phyloP scores from a whole-genome alignment of 1,140 invertebrate genomes.

The Drosophila chauvacae region DNA sequence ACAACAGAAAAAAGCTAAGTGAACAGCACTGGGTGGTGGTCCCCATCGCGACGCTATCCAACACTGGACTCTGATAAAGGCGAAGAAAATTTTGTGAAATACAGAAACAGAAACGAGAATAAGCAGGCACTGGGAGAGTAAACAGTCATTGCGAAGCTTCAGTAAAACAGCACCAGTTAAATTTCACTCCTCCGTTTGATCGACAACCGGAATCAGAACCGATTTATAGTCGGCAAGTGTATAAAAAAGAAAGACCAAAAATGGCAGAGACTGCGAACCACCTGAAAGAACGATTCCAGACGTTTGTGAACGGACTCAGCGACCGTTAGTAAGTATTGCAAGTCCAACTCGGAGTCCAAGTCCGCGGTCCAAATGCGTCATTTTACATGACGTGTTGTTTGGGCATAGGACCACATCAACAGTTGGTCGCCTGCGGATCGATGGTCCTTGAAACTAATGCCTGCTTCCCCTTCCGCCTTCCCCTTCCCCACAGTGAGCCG shows the following conservation, averaged over 20 bases:
- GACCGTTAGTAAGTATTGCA: slow-evolving; percentile 72
- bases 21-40: background rate
- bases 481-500: slow-evolving; percentile 86
- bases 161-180: slow-evolving; percentile 23
- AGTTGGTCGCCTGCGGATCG: slow-evolving; percentile 68
- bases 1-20: background rate
- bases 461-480: background rate
- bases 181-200: slow-evolving; percentile 74
- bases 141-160: slow-evolving; percentile 45
- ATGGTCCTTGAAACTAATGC: slow-evolving; percentile 64
- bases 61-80: slow-evolving; percentile 53
- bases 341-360: background rate
- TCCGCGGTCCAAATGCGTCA: slow-evolving; percentile 30
- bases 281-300: slow-evolving; percentile 62
- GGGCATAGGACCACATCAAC: slow-evolving; percentile 71
- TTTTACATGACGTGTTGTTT: slow-evolving; percentile 67
- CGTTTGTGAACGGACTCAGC: slow-evolving; percentile 61
- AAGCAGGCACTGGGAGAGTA: slow-evolving; percentile 46
- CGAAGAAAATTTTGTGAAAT: slow-evolving; percentile 55
- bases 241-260: slow-evolving; percentile 39
- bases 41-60: slow-evolving; percentile 3
- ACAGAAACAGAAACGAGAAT: slow-evolving; percentile 41
- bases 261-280: slow-evolving; percentile 56
- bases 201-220: slow-evolving; percentile 25
- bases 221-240: slow-evolving; percentile 38